Evolutionary conservation across 2,888 invertebrate genomes (phyloP).

Genomic region (Busseola fusca): DNA sequence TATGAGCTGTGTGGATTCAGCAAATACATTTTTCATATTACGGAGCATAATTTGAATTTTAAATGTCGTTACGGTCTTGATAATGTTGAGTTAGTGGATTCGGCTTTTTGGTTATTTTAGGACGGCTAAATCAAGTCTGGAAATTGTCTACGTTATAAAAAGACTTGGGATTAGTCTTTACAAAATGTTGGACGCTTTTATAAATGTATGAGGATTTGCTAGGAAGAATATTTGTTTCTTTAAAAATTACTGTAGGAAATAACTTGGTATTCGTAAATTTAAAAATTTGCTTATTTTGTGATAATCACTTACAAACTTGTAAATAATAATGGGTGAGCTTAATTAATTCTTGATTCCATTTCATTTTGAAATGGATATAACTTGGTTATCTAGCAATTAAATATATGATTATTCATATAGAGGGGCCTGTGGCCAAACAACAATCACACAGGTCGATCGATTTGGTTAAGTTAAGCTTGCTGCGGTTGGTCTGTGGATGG

Average conservation of each 20-base stretch:
- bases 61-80: constrained; percentile 43
- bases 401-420: no score
- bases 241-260: background rate
- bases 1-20: constrained; percentile 27
- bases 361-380: background rate
- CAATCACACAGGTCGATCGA: no score
- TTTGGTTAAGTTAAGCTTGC: no score
- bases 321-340: background rate
- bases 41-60: constrained; percentile 51
- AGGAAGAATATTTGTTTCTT: constrained; percentile 10
- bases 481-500: no score
- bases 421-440: no score
- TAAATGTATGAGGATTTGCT: constrained; percentile 24
- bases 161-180: constrained; percentile 22
- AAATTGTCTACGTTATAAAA: constrained; percentile 26
- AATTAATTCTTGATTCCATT: constrained; percentile 16
- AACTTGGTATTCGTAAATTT: constrained; percentile 19
- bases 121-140: constrained; percentile 17
- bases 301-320: constrained; percentile 28
- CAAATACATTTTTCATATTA: constrained; percentile 40
- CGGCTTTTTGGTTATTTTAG: constrained; percentile 25
- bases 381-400: background rate
- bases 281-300: background rate
- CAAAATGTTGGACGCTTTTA: constrained; percentile 30
- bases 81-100: constrained; percentile 38